A percentile compares a stretch with the other conserved stretches of the same genome.
phyloP scores from a whole-genome alignment of 2,888 invertebrate genomes.

The Camponotus fellah region DNA sequence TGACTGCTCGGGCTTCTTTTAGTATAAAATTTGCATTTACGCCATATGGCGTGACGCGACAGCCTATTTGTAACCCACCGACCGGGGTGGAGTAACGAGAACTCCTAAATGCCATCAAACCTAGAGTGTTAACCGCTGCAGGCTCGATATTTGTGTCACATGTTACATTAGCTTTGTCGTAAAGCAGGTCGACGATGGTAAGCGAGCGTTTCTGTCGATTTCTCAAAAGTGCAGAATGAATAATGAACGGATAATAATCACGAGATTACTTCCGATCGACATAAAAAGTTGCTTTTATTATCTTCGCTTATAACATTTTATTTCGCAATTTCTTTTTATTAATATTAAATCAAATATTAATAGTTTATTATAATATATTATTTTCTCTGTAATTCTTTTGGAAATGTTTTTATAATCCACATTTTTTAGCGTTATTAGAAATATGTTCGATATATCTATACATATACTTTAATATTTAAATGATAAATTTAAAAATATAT shows the following conservation, averaged over 20 bases:
- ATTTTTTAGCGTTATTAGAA: not conserved
- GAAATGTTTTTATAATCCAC: not conserved
- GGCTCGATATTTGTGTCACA: constrained; percentile 56
- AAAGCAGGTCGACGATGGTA: constrained; percentile 37
- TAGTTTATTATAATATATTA: not conserved
- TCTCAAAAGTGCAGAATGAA: constrained; percentile 36
- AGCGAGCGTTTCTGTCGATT: constrained; percentile 17
- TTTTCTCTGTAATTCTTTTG: not conserved
- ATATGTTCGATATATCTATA: not conserved
- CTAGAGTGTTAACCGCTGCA: constrained; percentile 56
- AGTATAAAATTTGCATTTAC: constrained; percentile 61
- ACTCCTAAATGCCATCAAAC: constrained; percentile 59
- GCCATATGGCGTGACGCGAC: constrained; percentile 60
- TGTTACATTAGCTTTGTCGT: constrained; percentile 53
- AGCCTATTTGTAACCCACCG: constrained; percentile 57
- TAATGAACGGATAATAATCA: constrained; percentile 12
- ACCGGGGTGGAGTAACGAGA: constrained; percentile 57
- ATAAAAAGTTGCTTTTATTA: not conserved
- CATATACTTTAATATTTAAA: not conserved
- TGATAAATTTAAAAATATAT: not conserved
- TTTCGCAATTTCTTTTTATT: not conserved
- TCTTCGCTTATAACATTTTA: not conserved
- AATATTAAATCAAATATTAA: not conserved
- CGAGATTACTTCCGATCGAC: constrained; percentile 20
- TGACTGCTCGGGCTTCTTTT: constrained; percentile 54